phyloP scores from a whole-genome alignment of 2,797 vertebrate species.

The Sphenodon punctatus region DNA sequence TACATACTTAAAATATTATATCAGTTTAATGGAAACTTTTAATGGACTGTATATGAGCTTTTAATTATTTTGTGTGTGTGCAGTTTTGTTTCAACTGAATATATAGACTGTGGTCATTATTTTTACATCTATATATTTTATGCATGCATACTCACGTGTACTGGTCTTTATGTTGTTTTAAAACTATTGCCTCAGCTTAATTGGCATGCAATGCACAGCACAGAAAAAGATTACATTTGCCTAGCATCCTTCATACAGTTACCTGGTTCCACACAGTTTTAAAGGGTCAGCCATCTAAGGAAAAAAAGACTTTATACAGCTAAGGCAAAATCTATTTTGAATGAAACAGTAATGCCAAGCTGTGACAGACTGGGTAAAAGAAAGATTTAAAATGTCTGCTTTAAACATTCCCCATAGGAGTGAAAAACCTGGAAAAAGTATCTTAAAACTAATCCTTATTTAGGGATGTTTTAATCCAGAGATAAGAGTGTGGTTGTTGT shows the following conservation, averaged over 20 bases:
- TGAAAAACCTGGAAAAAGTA: neutral
- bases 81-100: no score
- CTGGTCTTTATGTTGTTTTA: neutral
- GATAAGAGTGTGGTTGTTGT: no score
- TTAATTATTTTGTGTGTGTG: slow-evolving; percentile 17
- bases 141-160: neutral
- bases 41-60: neutral
- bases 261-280: neutral
- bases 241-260: neutral
- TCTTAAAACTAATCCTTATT: neutral
- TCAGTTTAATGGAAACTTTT: slow-evolving; percentile 31
- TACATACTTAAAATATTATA: no score
- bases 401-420: neutral
- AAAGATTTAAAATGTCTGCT: neutral
- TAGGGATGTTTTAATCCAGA: no score
- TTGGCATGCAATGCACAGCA: neutral
- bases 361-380: neutral
- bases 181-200: neutral
- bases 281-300: neutral
- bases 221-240: neutral
- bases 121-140: neutral
- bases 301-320: neutral
- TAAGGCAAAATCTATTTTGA: neutral
- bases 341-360: neutral
- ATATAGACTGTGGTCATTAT: no score